A percentile compares a stretch with the other conserved stretches of the same genome.
Conservation (phyloP, 2,797 vertebrate genomes). For the Cetoscarus ocellatus region DNA sequence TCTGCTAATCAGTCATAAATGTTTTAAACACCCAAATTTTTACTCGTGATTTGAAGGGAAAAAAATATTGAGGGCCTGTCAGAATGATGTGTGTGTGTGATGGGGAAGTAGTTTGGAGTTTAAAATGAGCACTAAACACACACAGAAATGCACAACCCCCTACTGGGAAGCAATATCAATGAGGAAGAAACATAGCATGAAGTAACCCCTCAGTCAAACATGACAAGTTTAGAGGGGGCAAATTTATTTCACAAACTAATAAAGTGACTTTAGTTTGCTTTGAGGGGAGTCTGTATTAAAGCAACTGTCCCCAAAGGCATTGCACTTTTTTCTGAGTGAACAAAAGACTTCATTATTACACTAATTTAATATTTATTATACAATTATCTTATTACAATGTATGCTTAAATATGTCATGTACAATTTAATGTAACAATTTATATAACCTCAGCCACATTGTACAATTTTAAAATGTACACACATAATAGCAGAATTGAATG, state of each 20-base stretch:
- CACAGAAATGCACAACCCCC: slow-evolving; percentile 59
- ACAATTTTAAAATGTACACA: slow-evolving; percentile 11
- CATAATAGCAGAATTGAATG: too few species aligned
- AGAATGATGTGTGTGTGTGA: slow-evolving; percentile 35
- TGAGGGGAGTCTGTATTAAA: slow-evolving; percentile 35
- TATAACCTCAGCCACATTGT: slow-evolving; percentile 24
- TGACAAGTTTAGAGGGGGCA: slow-evolving; percentile 52
- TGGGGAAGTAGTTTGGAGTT: slow-evolving; percentile 44
- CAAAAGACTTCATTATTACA: slow-evolving; percentile 44
- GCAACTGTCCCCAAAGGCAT: slow-evolving; percentile 44
- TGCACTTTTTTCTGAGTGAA: slow-evolving; percentile 26
- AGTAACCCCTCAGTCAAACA: slow-evolving; percentile 71
- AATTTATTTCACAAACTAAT: slow-evolving; percentile 45
- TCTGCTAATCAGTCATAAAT: slow-evolving; percentile 87
- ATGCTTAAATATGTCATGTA: slow-evolving; percentile 60
- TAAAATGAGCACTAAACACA: slow-evolving; percentile 60
- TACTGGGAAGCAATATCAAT: slow-evolving; percentile 68
- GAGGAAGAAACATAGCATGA: slow-evolving; percentile 70
- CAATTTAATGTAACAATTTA: slow-evolving; percentile 52
- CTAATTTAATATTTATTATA: slow-evolving; percentile 64
- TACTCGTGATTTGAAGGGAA: slow-evolving; percentile 45
- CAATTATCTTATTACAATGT: slow-evolving; percentile 58
- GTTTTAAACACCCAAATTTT: slow-evolving; percentile 83
- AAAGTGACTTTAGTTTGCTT: slow-evolving; percentile 36
- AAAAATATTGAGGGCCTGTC: slow-evolving; percentile 69